Evolutionary conservation across 2,797 vertebrate genomes (phyloP).

Genomic region (Heteromormyrus szaboi): DNA sequence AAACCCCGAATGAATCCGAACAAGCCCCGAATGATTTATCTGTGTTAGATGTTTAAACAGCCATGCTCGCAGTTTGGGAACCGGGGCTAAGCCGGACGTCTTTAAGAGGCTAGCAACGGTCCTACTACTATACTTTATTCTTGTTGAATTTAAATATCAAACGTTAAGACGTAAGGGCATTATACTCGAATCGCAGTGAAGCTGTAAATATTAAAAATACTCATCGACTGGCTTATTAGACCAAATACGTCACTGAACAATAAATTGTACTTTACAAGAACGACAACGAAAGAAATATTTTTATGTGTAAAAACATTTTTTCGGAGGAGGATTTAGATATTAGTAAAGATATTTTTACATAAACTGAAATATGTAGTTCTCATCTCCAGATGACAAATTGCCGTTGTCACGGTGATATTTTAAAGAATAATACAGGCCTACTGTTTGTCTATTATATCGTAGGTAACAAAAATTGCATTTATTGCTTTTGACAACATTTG

Average conservation of each 20-base stretch:
- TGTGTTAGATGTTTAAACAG: not conserved
- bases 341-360: not conserved
- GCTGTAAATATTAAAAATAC: not conserved
- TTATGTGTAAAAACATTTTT: not conserved
- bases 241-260: not conserved
- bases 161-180: not conserved
- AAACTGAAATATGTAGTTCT: not conserved
- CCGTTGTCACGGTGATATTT: conserved; percentile 13
- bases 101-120: not conserved
- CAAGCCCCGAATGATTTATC: not conserved
- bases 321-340: not conserved
- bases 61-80: not conserved
- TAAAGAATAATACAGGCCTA: conserved; percentile 58
- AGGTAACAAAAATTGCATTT: conserved; percentile 71
- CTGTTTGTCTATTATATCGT: conserved; percentile 50
- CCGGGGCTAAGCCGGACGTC: not conserved
- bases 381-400: not conserved
- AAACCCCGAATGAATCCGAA: not conserved
- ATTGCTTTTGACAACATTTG: conserved; percentile 67
- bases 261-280: not conserved
- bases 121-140: not conserved
- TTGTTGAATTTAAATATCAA: not conserved
- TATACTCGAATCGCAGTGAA: not conserved
- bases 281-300: not conserved
- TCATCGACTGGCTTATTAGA: not conserved